A percentile compares a stretch with the other conserved stretches of the same genome.
phyloP scores from a whole-genome alignment of 2,888 invertebrate species.

The Ormyrus thymus region DNA sequence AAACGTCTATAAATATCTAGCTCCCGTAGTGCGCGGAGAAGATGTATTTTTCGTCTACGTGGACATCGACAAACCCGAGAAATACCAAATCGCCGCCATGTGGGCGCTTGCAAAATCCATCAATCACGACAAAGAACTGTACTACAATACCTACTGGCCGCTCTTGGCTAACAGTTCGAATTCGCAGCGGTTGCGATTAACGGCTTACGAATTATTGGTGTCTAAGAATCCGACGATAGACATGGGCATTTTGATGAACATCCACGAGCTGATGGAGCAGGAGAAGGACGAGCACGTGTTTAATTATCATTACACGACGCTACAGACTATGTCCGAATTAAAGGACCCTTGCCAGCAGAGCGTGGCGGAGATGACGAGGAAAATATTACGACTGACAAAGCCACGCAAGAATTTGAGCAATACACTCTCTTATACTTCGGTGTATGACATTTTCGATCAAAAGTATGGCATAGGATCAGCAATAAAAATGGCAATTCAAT shows the following conservation, averaged over 20 bases:
- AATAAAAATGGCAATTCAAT: constrained; percentile 64
- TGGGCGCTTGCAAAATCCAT: constrained; percentile 70
- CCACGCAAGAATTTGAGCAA: constrained; percentile 64
- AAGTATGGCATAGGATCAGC: constrained; percentile 73
- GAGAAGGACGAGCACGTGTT: constrained; percentile 75
- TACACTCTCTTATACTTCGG: constrained; percentile 64
- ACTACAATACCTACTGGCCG: constrained; percentile 75
- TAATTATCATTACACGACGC: constrained; percentile 75
- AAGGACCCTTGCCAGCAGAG: constrained; percentile 73
- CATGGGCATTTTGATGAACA: constrained; percentile 70
- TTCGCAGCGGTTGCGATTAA: constrained; percentile 73
- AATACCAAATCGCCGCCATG: constrained; percentile 73
- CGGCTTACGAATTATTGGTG: constrained; percentile 74
- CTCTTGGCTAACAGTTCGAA: constrained; percentile 73
- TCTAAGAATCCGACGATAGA: constrained; percentile 66
- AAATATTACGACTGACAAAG: constrained; percentile 71
- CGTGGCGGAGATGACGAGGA: constrained; percentile 67
- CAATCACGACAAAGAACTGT: constrained; percentile 60
- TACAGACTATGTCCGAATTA: constrained; percentile 73
- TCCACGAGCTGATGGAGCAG: constrained; percentile 75
- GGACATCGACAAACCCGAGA: constrained; percentile 63
- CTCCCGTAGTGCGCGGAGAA: constrained; percentile 73
- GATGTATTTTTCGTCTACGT: constrained; percentile 52
- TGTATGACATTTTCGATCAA: constrained; percentile 73
- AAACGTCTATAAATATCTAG: constrained; percentile 71